Conservation (phyloP, 1,140 invertebrate genomes). For the Drosophila grimshawi region DNA sequence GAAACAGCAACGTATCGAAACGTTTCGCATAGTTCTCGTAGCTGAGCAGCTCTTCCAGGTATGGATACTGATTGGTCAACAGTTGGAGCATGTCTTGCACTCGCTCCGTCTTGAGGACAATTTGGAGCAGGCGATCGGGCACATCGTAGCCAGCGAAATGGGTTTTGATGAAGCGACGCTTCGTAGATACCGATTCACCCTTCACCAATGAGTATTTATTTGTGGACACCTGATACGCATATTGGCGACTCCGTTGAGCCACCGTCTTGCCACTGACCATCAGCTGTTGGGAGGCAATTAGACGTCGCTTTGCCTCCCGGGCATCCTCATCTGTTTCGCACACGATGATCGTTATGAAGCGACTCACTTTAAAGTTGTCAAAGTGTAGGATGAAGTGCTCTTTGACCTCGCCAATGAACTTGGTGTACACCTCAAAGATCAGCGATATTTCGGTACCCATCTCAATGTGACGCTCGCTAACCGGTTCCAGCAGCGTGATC, state of each 20-base stretch:
- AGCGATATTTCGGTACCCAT: conserved; percentile 5
- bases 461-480: neutral
- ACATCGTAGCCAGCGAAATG: conserved; percentile 86
- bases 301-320: conserved; percentile 26
- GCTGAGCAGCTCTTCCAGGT: conserved; percentile 85
- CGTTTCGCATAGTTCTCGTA: conserved; percentile 87
- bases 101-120: conserved; percentile 83
- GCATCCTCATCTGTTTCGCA: conserved; percentile 25
- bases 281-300: conserved; percentile 40
- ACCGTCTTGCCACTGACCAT: conserved; percentile 13
- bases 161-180: conserved; percentile 79
- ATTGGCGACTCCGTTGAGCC: conserved; percentile 52
- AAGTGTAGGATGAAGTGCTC: conserved; percentile 87
- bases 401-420: conserved; percentile 86
- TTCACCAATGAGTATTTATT: conserved; percentile 84
- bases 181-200: conserved; percentile 86
- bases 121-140: conserved; percentile 86
- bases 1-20: conserved; percentile 90
- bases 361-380: conserved; percentile 84
- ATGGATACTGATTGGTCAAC: conserved; percentile 84
- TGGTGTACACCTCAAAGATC: conserved; percentile 72
- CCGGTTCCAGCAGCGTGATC: conserved; percentile 65
- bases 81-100: conserved; percentile 73
- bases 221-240: conserved; percentile 76
- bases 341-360: conserved; percentile 40